phyloP scores from a whole-genome alignment of 2,888 invertebrate genomes.

The Sylvicola cinctus region DNA sequence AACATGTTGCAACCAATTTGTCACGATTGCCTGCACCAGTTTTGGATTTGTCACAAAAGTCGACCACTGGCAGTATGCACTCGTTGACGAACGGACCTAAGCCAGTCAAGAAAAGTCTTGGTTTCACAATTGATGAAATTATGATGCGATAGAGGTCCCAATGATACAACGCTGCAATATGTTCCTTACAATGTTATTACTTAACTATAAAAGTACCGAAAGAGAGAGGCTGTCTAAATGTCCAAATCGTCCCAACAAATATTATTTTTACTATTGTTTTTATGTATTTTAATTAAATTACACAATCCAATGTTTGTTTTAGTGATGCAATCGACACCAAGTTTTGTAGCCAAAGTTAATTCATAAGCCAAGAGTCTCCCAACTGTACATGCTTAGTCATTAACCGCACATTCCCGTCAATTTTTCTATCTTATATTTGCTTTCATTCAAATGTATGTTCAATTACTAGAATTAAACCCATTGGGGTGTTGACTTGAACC shows the following conservation, averaged over 20 bases:
- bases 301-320: too few species aligned
- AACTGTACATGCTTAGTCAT: too few species aligned
- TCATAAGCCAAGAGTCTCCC: too few species aligned
- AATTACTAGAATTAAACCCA: too few species aligned
- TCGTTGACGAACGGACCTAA: conserved; percentile 7
- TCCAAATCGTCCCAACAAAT: not conserved
- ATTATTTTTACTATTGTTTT: too few species aligned
- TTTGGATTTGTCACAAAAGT: conserved; percentile 32
- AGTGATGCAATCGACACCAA: too few species aligned
- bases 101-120: conserved; percentile 34
- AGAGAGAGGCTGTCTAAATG: not conserved
- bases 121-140: conserved; percentile 75
- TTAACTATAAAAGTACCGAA: not conserved
- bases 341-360: too few species aligned
- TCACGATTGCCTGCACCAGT: conserved; percentile 16
- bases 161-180: not conserved
- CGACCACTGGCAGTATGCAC: conserved; percentile 2
- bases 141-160: conserved; percentile 55
- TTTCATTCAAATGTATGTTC: too few species aligned
- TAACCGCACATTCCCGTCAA: too few species aligned
- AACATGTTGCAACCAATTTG: conserved; percentile 4
- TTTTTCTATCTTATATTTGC: too few species aligned
- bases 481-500: too few species aligned
- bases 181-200: not conserved
- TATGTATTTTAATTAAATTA: too few species aligned